phyloP scores from a whole-genome alignment of 2,888 invertebrate species.

The Cyclophora punctaria region DNA sequence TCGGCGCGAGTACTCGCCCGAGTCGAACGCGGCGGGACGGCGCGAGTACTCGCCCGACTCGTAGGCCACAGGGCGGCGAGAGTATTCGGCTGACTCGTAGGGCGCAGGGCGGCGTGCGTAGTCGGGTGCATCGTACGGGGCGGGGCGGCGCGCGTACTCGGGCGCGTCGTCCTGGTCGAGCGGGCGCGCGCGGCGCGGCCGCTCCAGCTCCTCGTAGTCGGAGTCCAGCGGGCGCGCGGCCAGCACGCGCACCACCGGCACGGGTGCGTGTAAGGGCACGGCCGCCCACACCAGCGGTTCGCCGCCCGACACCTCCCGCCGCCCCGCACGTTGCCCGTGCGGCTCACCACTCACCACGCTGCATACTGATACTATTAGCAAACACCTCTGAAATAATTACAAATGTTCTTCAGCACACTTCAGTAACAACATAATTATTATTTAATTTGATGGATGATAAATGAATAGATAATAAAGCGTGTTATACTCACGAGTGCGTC shows the following conservation, averaged over 20 bases:
- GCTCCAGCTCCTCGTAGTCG: not conserved
- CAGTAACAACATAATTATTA: not conserved
- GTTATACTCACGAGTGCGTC: conserved; percentile 21
- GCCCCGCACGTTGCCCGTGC: conserved; percentile 26
- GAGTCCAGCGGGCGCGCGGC: conserved; percentile 10
- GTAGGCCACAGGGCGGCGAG: no score
- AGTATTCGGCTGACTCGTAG: not conserved
- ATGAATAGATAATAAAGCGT: not conserved
- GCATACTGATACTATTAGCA: conserved; percentile 31
- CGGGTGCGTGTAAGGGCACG: conserved; percentile 48
- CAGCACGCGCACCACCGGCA: conserved; percentile 47
- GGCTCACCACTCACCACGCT: conserved; percentile 25
- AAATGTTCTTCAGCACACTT: not conserved
- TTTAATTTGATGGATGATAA: no score
- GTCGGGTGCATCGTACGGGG: conserved; percentile 7
- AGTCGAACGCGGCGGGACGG: no score
- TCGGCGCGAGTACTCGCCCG: not conserved
- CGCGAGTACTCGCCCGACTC: not conserved
- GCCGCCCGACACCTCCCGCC: conserved; percentile 25
- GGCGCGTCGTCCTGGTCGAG: conserved; percentile 4
- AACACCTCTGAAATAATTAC: conserved; percentile 28
- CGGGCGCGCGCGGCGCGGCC: conserved; percentile 2
- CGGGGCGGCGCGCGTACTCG: no score
- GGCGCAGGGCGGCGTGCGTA: conserved; percentile 4
- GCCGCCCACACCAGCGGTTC: conserved; percentile 50